Conservation (phyloP, 2,113 vertebrate species). For the Chlamydotis undulata region DNA sequence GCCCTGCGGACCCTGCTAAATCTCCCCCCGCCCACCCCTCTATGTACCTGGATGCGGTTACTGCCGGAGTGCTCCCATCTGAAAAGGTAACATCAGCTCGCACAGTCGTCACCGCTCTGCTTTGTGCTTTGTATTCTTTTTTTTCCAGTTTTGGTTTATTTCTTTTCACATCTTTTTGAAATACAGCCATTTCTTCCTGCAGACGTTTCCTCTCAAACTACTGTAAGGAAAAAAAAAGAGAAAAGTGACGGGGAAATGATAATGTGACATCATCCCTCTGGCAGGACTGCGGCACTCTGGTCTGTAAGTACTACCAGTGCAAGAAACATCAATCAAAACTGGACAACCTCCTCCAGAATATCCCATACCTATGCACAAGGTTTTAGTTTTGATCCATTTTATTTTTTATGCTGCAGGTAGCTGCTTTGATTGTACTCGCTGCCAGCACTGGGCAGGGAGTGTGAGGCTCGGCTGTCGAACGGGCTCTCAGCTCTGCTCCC, state of each 20-base stretch:
- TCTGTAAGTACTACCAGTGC: neutral
- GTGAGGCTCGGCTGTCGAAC: neutral
- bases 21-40: neutral
- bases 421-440: neutral
- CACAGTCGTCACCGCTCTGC: accelerated
- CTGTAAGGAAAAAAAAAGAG: neutral
- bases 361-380: neutral
- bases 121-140: neutral
- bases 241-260: neutral
- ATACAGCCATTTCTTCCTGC: neutral
- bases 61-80: accelerated
- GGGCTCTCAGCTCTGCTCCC: neutral
- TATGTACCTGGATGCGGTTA: neutral
- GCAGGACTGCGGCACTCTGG: neutral
- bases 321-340: neutral
- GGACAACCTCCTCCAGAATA: neutral
- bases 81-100: accelerated
- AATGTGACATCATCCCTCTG: neutral
- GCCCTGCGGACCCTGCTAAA: neutral
- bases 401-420: neutral
- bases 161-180: neutral
- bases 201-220: neutral
- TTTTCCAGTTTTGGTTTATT: neutral
- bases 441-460: neutral
- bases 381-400: neutral